A percentile compares a stretch with the other conserved stretches of the same genome.
Evolutionary conservation across 2,888 invertebrate species (phyloP).

Genomic region (Callyntrura sp.): DNA sequence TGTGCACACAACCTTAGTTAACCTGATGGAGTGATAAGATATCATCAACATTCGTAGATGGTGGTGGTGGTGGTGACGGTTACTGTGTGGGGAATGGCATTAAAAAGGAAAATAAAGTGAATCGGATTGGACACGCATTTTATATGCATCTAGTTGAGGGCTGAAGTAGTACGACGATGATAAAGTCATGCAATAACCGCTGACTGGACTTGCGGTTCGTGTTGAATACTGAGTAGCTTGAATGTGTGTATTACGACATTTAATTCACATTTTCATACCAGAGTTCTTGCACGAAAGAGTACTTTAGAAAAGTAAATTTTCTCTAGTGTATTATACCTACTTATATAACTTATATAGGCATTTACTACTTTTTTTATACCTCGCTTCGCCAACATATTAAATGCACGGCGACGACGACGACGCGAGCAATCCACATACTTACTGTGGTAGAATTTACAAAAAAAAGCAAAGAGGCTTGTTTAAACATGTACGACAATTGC

Average conservation of each 20-base stretch:
- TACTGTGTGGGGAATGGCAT: not conserved
- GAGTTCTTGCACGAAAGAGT: constrained; percentile 47
- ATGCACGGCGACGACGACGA: no score
- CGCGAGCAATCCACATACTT: constrained; percentile 11
- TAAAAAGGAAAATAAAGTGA: constrained; percentile 28
- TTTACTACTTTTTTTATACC: no score
- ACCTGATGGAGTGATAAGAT: constrained; percentile 67
- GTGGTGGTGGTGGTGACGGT: constrained; percentile 26
- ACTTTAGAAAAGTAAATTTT: constrained; percentile 30
- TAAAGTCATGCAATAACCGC: constrained; percentile 40
- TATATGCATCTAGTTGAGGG: not conserved
- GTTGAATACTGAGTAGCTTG: not conserved
- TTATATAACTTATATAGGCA: not conserved
- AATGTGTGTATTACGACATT: no score
- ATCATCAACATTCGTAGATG: constrained; percentile 57
- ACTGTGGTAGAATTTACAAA: no score
- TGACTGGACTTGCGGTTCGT: constrained; percentile 13
- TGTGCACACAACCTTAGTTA: constrained; percentile 63
- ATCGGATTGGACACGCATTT: constrained; percentile 13
- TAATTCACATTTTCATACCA: constrained; percentile 32
- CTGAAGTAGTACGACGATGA: not conserved
- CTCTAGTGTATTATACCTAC: not conserved
- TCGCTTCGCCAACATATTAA: no score
- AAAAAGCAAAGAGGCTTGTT: no score
- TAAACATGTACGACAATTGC: constrained; percentile 4